phyloP scores from a whole-genome alignment of 2,113 vertebrate species.

The Salvelinus alpinus region DNA sequence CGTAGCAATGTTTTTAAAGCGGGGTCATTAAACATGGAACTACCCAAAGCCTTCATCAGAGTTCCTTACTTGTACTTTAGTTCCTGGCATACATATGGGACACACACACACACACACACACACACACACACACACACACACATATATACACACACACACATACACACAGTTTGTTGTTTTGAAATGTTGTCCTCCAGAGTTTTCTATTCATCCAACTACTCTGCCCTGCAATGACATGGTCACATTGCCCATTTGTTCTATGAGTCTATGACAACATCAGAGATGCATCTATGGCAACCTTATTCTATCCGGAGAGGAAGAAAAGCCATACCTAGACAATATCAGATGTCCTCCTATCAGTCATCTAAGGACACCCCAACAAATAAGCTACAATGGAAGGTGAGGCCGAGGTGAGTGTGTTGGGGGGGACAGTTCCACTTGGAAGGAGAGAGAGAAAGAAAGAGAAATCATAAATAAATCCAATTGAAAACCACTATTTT shows the following conservation, averaged over 20 bases:
- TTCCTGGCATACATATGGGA: too few relatives aligned
- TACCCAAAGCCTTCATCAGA: too few relatives aligned
- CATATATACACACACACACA: not conserved
- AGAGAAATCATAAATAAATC: too few relatives aligned
- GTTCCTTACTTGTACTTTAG: too few relatives aligned
- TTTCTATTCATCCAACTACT: not conserved
- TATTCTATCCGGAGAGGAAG: not conserved
- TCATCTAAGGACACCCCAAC: constrained; percentile 10
- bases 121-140: too few relatives aligned
- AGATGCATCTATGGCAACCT: constrained; percentile 2
- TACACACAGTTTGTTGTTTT: not conserved
- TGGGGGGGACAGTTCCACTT: too few relatives aligned
- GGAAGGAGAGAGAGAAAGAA: too few relatives aligned
- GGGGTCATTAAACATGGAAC: too few relatives aligned
- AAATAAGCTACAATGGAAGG: constrained; percentile 1
- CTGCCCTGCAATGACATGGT: not conserved
- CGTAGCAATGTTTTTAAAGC: too few relatives aligned
- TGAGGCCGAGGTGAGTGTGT: not conserved
- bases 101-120: too few relatives aligned
- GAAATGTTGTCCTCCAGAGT: not conserved
- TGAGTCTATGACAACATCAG: constrained; percentile 7
- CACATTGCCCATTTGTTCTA: not conserved
- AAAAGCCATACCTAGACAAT: constrained; percentile 1
- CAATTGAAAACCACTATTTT: too few relatives aligned
- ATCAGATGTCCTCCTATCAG: constrained; percentile 20